A percentile compares a stretch with the other conserved stretches of the same genome.
These are phyloP conservation scores for Polypedilum vanderplanki DNA, from an alignment of 1,140 invertebrate species.

Conservation along the genomic window DNA sequence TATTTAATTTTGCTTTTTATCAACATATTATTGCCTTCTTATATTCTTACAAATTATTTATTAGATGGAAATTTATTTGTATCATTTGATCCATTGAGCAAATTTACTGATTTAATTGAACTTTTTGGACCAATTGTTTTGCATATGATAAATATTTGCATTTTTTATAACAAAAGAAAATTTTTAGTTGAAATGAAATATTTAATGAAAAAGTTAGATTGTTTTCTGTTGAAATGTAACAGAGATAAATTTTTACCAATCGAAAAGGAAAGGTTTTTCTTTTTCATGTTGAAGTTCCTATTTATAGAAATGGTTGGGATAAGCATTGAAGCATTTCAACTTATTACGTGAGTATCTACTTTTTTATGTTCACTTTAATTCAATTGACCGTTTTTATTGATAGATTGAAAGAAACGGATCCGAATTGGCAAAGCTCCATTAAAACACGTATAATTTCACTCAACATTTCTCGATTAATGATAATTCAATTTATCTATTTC, in stretches of 20 bases:
- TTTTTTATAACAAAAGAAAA: background rate
- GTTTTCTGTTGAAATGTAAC: background rate
- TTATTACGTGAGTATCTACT: background rate
- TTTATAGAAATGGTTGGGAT: background rate
- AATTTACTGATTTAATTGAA: slow-evolving; percentile 13
- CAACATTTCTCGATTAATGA: background rate
- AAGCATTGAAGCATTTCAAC: background rate
- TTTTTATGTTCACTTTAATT: no score
- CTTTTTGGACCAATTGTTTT: background rate
- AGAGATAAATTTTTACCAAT: background rate
- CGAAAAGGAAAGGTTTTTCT: background rate
- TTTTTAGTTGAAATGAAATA: background rate
- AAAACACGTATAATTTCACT: background rate
- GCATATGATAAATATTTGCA: background rate
- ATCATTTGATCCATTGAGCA: background rate
- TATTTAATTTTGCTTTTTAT: background rate
- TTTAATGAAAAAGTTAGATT: background rate
- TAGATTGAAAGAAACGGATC: background rate
- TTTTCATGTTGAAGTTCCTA: background rate
- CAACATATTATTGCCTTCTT: background rate
- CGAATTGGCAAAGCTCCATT: background rate
- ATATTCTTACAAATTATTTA: background rate
- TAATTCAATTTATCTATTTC: background rate
- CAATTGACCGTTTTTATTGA: background rate
- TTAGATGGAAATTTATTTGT: background rate